Conservation (phyloP, 1,140 invertebrate genomes). For the Drosophila sturtevanti region DNA sequence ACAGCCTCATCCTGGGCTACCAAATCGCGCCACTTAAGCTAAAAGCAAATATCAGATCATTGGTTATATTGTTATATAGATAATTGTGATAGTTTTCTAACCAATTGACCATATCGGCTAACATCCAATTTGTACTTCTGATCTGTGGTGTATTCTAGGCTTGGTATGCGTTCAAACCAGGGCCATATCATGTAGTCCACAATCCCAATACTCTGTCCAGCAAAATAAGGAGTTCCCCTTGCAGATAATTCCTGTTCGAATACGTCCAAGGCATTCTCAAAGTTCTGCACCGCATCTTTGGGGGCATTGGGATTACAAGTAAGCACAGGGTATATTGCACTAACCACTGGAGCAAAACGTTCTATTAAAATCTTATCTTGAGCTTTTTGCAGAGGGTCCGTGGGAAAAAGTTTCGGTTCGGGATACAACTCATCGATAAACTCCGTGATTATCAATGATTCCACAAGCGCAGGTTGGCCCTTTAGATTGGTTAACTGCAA, state of each 20-base stretch:
- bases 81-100: conserved; percentile 36
- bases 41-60: background rate
- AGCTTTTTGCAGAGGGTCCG: conserved; percentile 89
- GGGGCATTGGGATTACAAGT: conserved; percentile 46
- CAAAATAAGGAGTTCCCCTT: conserved; percentile 86
- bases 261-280: conserved; percentile 84
- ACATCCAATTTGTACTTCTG: conserved; percentile 62
- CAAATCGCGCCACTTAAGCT: conserved; percentile 85
- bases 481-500: conserved; percentile 88
- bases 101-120: conserved; percentile 68
- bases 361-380: conserved; percentile 91
- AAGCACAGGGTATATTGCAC: conserved; percentile 66
- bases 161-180: conserved; percentile 88
- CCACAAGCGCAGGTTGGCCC: conserved; percentile 85
- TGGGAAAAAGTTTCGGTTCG: conserved; percentile 86
- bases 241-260: conserved; percentile 87
- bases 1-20: conserved; percentile 89
- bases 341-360: conserved; percentile 83
- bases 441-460: conserved; percentile 92
- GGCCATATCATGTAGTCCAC: conserved; percentile 95
- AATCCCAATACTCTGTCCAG: conserved; percentile 89
- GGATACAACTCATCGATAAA: conserved; percentile 92
- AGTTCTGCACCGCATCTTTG: conserved; percentile 66
- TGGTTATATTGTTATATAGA: background rate
- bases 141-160: conserved; percentile 51